A percentile compares a stretch with the other conserved stretches of the same genome.
phyloP scores from a whole-genome alignment of 1,140 invertebrate genomes.

The Ceratitis capitata region DNA sequence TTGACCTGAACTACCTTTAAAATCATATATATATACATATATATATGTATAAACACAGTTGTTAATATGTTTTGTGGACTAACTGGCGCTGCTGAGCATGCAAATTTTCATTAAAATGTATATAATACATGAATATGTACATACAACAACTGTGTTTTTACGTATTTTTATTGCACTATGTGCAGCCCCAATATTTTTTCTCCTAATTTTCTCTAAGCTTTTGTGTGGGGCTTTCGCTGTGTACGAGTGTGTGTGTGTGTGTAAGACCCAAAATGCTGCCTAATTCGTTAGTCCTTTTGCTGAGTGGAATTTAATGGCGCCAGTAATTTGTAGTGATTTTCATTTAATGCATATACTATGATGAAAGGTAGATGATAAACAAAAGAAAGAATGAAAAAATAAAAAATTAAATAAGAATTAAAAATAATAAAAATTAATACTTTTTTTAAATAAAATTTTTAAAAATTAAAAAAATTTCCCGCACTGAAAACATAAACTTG shows the following conservation, averaged over 20 bases:
- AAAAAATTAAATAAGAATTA: not conserved
- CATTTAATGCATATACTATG: not conserved
- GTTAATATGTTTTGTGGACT: not conserved
- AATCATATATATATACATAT: too few relatives aligned
- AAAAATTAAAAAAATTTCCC: too few relatives aligned
- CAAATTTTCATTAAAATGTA: too few relatives aligned
- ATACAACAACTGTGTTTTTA: not conserved
- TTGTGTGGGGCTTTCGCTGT: not conserved
- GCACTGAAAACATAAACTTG: too few relatives aligned
- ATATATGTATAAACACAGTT: not conserved
- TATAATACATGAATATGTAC: not conserved
- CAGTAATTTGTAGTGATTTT: not conserved
- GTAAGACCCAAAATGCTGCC: not conserved
- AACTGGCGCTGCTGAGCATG: not conserved
- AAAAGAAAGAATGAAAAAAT: too few relatives aligned
- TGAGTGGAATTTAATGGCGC: not conserved
- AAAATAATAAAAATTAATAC: not conserved
- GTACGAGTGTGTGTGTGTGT: too few relatives aligned
- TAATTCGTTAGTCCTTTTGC: not conserved
- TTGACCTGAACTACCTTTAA: conserved; percentile 2
- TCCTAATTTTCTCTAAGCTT: not conserved
- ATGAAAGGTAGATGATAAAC: too few relatives aligned
- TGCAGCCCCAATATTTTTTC: not conserved
- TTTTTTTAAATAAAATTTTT: not conserved
- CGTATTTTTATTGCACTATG: not conserved